Evolutionary conservation across 2,797 vertebrate species (phyloP), one percentile per base, ranked within the genome.

Genomic region (Scleropages formosus): DNA sequence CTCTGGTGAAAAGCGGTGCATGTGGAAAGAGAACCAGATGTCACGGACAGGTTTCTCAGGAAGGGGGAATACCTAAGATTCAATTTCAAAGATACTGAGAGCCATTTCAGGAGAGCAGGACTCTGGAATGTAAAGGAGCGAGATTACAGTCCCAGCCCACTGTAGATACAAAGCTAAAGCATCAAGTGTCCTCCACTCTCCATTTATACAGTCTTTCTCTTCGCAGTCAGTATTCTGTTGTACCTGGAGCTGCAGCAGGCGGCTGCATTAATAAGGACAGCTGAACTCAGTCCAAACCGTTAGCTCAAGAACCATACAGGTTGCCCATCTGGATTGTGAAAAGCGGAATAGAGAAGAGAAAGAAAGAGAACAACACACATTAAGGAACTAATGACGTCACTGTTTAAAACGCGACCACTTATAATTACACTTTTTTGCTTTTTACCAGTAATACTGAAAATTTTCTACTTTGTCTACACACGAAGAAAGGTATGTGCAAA

Each of bases 81-180:
- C 82, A 91, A 87, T 91, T 89, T 84, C 60, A 9, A 78, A 87
- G 87, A 89, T 88, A 91, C 26, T 85, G 82, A 87, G 89, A 84
- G 77, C 81, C 71, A 88, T 88, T 89, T 87, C 82, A 74, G 51
- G 58, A 83, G 60, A 84, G 74, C 77, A 9, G 26, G 68, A 74
- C 79, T 72, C 79, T 67, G 11, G 24, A 74, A 87, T 88, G 87
- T 87, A 81, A 64, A 74, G 61, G 47, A 72, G 53, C 74, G 10
- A 74, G 63, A 76, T 79, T 74, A 73, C 70, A 12, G 27, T 66
- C 58, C 39, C 60, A 39, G 53, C 24, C 85, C 87, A 87, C 80
- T 81, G 80, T 80, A 77, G 72, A 75, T 75, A 66, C 65, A 70
- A 65, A 78, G 79, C 75, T 86, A 61, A 68, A 46, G 31, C 65